A percentile compares a stretch with the other conserved stretches of the same genome.
Conservation (phyloP, 2,797 vertebrate species). For the Silurus lanzhouensis region DNA sequence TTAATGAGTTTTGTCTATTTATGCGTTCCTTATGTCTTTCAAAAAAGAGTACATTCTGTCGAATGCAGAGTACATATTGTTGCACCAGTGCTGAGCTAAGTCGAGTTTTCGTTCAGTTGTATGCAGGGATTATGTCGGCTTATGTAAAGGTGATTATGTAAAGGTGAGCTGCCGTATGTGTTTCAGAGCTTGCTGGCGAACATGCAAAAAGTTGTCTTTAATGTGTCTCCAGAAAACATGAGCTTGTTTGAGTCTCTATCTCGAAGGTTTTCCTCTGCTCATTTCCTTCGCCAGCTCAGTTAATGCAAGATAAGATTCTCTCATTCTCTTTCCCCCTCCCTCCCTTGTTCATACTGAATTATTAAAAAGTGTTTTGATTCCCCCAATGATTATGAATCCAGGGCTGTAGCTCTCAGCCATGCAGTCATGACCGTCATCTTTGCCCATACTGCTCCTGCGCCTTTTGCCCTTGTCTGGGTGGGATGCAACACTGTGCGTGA, state of each 20-base stretch:
- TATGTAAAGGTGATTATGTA: constrained; percentile 39
- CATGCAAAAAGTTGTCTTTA: constrained; percentile 19
- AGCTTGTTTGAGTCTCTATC: constrained; percentile 24
- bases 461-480: constrained; percentile 51
- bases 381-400: constrained; percentile 80
- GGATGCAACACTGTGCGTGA: constrained; percentile 58
- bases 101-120: constrained; percentile 15
- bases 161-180: constrained; percentile 34
- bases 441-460: constrained; percentile 50
- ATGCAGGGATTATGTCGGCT: constrained; percentile 37
- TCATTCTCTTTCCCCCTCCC: constrained; percentile 55
- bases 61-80: neutral
- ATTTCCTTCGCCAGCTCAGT: constrained; percentile 67
- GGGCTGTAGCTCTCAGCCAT: constrained; percentile 73
- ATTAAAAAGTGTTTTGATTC: constrained; percentile 85
- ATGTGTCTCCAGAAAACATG: constrained; percentile 24
- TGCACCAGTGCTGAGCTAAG: constrained; percentile 23
- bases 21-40: neutral
- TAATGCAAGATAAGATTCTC: constrained; percentile 71
- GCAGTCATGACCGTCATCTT: constrained; percentile 71
- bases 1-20: neutral
- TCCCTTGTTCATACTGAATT: constrained; percentile 78
- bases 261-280: constrained; percentile 58
- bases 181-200: constrained; percentile 26
- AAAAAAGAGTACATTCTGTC: neutral